Evolutionary conservation across 2,797 vertebrate species (phyloP).

Genomic region (Notamacropus eugenii): DNA sequence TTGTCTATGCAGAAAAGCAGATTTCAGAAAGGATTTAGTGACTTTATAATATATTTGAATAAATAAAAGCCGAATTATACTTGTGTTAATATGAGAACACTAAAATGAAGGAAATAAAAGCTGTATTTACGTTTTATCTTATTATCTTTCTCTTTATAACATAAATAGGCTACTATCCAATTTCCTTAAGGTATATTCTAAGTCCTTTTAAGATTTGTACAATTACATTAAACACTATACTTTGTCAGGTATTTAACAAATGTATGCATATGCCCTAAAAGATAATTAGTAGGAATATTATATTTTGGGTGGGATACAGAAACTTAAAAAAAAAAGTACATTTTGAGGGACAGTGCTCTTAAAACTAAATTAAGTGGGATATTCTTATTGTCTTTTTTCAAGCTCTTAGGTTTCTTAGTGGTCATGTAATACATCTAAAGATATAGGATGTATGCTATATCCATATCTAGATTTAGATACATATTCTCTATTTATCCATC

Average conservation of each 20-base stretch:
- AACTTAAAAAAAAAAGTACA: conserved; percentile 2
- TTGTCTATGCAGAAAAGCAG: neutral
- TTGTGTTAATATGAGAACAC: conserved; percentile 51
- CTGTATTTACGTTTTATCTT: conserved; percentile 69
- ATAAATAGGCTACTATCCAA: conserved; percentile 25
- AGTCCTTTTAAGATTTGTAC: conserved; percentile 28
- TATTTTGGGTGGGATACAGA: conserved; percentile 50
- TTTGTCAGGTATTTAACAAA: conserved; percentile 45
- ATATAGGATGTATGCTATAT: neutral
- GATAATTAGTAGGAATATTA: conserved; percentile 7
- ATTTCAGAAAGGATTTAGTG: neutral
- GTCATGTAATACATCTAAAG: conserved; percentile 44
- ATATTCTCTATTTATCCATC: neutral
- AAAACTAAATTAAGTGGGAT: neutral
- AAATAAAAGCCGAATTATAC: conserved; percentile 67
- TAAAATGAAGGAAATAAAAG: conserved; percentile 66
- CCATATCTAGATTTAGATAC: neutral
- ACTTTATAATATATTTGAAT: conserved; percentile 32
- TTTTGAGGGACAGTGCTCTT: conserved; percentile 32
- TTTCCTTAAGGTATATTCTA: neutral
- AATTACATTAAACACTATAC: conserved; percentile 22
- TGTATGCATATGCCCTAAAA: neutral
- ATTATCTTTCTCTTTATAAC: conserved; percentile 54
- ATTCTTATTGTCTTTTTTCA: neutral
- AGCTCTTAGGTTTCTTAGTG: conserved; percentile 36